Conservation (phyloP, 2,113 vertebrate genomes). For the Raphicerus campestris region DNA sequence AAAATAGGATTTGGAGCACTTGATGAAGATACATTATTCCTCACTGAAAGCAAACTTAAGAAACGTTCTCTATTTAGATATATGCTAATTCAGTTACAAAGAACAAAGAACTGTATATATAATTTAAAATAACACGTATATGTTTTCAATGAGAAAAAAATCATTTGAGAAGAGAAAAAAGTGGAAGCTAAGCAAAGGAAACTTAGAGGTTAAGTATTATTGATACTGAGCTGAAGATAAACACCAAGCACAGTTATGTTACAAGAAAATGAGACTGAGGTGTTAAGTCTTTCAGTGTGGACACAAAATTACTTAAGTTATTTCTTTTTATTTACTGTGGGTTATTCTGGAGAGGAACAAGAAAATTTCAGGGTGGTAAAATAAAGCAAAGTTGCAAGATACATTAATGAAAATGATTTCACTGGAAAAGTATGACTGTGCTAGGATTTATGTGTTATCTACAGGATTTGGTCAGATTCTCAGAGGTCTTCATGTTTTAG, state of each 20-base stretch:
- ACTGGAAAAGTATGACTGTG: not conserved
- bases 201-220: not conserved
- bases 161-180: slow-evolving; percentile 6
- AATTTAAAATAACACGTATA: not conserved
- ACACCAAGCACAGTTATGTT: not conserved
- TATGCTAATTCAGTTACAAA: not conserved
- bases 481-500: not conserved
- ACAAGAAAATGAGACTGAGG: not conserved
- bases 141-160: slow-evolving; percentile 4
- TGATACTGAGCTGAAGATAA: not conserved
- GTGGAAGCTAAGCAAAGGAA: not conserved
- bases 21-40: not conserved
- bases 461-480: not conserved
- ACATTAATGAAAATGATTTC: not conserved
- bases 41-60: not conserved
- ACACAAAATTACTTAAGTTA: not conserved
- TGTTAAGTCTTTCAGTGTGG: not conserved
- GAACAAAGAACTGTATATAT: not conserved
- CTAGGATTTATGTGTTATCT: not conserved
- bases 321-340: not conserved
- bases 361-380: not conserved
- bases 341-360: slow-evolving; percentile 5
- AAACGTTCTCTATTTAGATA: slow-evolving; percentile 4
- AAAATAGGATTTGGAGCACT: not conserved
- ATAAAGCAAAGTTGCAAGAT: not conserved